Evolutionary conservation across 2,113 vertebrate species (phyloP).

Genomic region (Raja brachyura): DNA sequence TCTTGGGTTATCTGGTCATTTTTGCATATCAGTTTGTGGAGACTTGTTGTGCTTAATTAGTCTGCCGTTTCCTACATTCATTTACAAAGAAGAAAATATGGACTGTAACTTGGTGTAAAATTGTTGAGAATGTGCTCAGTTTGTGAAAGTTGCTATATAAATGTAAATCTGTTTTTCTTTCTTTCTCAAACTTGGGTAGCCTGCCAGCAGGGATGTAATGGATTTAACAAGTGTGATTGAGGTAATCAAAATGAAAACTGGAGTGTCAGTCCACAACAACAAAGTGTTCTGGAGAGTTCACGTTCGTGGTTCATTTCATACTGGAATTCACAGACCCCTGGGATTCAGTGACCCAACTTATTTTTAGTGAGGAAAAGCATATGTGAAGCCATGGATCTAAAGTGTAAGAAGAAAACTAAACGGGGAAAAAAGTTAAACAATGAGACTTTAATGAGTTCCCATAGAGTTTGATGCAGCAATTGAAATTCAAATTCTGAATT

Average conservation of each 20-base stretch:
- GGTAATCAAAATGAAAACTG: neutral
- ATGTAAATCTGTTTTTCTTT: neutral
- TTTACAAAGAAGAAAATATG: too few relatives aligned
- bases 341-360: neutral
- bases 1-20: too few relatives aligned
- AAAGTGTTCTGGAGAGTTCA: neutral
- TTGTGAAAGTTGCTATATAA: too few relatives aligned
- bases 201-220: neutral
- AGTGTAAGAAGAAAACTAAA: neutral
- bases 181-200: neutral
- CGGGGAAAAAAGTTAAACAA: neutral
- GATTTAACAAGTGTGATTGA: neutral
- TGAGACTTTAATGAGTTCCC: neutral
- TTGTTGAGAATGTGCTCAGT: too few relatives aligned
- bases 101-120: too few relatives aligned
- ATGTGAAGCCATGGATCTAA: neutral
- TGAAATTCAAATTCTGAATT: neutral
- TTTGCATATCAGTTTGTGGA: too few relatives aligned
- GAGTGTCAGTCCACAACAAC: neutral
- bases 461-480: neutral
- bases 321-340: neutral
- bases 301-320: neutral
- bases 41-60: too few relatives aligned
- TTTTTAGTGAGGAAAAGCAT: neutral
- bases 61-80: too few relatives aligned